These are phyloP conservation scores for Bradynema listronoti DNA, from an alignment of 1,140 invertebrate species.

Conservation along the genomic window DNA sequence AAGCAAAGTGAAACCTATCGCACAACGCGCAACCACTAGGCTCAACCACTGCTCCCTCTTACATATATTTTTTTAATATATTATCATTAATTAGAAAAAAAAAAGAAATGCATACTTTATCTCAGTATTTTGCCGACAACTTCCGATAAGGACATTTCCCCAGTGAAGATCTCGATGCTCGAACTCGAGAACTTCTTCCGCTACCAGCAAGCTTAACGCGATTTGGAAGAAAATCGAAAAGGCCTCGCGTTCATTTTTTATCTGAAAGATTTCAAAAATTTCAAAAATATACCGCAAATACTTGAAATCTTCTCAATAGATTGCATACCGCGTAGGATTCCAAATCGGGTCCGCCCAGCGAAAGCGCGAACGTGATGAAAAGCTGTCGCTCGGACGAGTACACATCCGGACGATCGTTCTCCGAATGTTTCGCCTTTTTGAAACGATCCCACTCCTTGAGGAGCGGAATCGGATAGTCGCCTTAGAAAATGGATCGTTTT, in stretches of 20 bases:
- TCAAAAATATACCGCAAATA: background rate
- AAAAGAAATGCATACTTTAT: no score
- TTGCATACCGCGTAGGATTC: constrained; percentile 5
- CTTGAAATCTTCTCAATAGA: background rate
- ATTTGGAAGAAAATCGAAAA: constrained; percentile 33
- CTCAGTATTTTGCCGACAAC: no score
- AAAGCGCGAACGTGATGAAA: constrained; percentile 3
- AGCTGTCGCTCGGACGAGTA: background rate
- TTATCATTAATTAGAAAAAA: no score
- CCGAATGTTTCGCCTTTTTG: background rate
- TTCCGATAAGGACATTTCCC: constrained; percentile 19
- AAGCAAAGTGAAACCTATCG: no score
- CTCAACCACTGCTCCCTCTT: no score
- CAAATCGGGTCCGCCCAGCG: constrained; percentile 18
- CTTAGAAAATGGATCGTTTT: constrained; percentile 2
- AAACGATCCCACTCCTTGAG: constrained; percentile 18
- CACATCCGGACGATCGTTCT: constrained; percentile 12
- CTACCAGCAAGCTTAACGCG: constrained; percentile 11
- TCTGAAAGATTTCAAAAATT: constrained; percentile 7
- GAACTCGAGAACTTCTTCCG: constrained; percentile 18
- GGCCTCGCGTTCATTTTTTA: constrained; percentile 8
- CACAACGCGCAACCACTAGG: no score
- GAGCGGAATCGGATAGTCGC: background rate
- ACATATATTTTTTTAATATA: no score
- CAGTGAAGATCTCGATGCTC: constrained; percentile 25